A percentile compares a stretch with the other conserved stretches of the same genome.
Evolutionary conservation across 1,140 invertebrate species (phyloP).

Genomic region (Drosophila kohkoa): DNA sequence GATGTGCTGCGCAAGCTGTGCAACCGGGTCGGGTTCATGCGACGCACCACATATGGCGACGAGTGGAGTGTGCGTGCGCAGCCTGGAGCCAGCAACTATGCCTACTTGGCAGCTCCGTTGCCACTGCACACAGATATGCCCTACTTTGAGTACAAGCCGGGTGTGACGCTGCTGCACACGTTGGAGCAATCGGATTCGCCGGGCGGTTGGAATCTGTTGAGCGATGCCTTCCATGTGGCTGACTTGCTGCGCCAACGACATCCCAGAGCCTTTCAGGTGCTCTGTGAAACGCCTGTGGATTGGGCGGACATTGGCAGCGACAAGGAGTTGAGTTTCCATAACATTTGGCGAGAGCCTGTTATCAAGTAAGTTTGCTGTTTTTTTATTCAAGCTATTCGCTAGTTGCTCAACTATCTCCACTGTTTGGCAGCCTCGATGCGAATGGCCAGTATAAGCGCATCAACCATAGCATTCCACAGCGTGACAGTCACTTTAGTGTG

Average conservation of each 20-base stretch:
- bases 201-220: slow-evolving; percentile 88
- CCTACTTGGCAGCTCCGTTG: slow-evolving; percentile 88
- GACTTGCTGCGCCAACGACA: slow-evolving; percentile 86
- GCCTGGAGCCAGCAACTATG: slow-evolving; percentile 88
- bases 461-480: slow-evolving; percentile 89
- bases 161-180: slow-evolving; percentile 89
- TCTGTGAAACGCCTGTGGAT: slow-evolving; percentile 87
- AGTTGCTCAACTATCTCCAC: background rate
- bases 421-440: slow-evolving; percentile 84
- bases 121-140: slow-evolving; percentile 90
- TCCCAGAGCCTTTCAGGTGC: slow-evolving; percentile 86
- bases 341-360: slow-evolving; percentile 87
- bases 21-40: slow-evolving; percentile 88
- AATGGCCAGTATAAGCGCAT: slow-evolving; percentile 86
- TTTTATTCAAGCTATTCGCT: background rate
- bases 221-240: slow-evolving; percentile 87
- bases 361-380: slow-evolving; percentile 85
- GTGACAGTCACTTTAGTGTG: slow-evolving; percentile 88
- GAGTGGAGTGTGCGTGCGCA: slow-evolving; percentile 88
- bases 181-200: slow-evolving; percentile 87
- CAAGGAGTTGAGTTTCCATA: slow-evolving; percentile 86
- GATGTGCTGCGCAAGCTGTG: slow-evolving; percentile 86
- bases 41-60: slow-evolving; percentile 87
- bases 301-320: slow-evolving; percentile 89
- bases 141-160: slow-evolving; percentile 90